Evolutionary conservation across 2,797 vertebrate species (phyloP), one percentile per base, ranked within the genome.

Genomic region (Chelonia mydas): DNA sequence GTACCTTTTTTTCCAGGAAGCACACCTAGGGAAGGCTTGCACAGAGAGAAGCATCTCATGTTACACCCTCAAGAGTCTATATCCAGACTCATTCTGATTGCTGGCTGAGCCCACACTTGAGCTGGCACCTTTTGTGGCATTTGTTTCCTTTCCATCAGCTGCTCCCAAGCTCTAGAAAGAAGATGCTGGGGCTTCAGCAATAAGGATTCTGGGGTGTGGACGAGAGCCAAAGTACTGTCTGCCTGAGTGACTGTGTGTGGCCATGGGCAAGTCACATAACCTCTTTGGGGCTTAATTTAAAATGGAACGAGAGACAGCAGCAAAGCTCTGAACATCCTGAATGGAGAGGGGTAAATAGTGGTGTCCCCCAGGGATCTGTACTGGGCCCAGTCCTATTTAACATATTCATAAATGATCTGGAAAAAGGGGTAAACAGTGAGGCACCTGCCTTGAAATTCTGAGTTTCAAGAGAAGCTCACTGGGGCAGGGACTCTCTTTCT

Each of bases 221-320:
- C 28, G 72, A 27, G 11, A 27, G 12, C 72, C 0, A 4, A 0
- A 0, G 1, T 31, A 65, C 3, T 65, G 10, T 19, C 79, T 2
- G 33, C 41, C 41, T 57, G 89, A 1, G 4, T 5, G 11, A 9
- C 33, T 1, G 4, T 4, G 11, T 41, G 27, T 10, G 79, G 45
- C 51, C 50, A 3, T 5, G 37, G 50, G 37, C 74, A 61, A 1
- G 0, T 45, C 61, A 61, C 2, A 11, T 37, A 0, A 0, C 28
- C n/a, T 37, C 55, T 25, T 1, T 19, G 50, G 0, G 45, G 3
- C 13, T 53, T 74, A 47, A 65, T 41, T 31, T 41, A 2, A 51
- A 1, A 0, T 5, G n/a, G 1, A 25, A 2, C 0, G 54, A 72
- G 41, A 41, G 41, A 41, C 41, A 41, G 41, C 41, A 33, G 19